Conservation (phyloP, 2,888 invertebrate species). For the Coelogynopora nodosa region DNA sequence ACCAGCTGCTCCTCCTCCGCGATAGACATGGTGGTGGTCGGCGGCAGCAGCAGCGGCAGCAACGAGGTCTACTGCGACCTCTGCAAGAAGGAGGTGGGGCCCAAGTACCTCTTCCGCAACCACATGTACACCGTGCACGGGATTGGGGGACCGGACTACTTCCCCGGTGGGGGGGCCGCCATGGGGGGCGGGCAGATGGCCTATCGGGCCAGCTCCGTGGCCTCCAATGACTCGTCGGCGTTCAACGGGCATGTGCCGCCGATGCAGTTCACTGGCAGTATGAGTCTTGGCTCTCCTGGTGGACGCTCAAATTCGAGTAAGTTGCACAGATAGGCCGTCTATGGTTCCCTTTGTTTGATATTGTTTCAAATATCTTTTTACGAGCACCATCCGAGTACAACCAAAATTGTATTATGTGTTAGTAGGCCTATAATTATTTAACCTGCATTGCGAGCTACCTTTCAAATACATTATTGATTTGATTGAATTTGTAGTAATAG, state of each 20-base stretch:
- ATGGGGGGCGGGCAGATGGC: background rate
- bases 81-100: conserved; percentile 90
- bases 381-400: too few relatives aligned
- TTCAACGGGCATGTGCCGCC: background rate
- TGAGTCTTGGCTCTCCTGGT: conserved; percentile 4
- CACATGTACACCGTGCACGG: conserved; percentile 39
- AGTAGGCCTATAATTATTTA: too few relatives aligned
- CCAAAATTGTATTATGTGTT: too few relatives aligned
- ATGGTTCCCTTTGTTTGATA: too few relatives aligned
- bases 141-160: conserved; percentile 17
- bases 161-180: background rate
- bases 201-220: background rate
- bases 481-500: too few relatives aligned
- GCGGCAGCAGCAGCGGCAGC: background rate
- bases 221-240: conserved; percentile 6
- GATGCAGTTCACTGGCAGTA: background rate
- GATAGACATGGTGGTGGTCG: background rate
- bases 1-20: background rate
- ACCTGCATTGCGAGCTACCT: too few relatives aligned
- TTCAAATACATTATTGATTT: too few relatives aligned
- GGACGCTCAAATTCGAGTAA: background rate
- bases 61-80: conserved; percentile 62
- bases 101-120: conserved; percentile 36
- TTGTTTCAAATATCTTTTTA: too few relatives aligned
- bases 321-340: too few relatives aligned